phyloP scores from a whole-genome alignment of 2,888 invertebrate species.

The Minunthozetes semirufus region DNA sequence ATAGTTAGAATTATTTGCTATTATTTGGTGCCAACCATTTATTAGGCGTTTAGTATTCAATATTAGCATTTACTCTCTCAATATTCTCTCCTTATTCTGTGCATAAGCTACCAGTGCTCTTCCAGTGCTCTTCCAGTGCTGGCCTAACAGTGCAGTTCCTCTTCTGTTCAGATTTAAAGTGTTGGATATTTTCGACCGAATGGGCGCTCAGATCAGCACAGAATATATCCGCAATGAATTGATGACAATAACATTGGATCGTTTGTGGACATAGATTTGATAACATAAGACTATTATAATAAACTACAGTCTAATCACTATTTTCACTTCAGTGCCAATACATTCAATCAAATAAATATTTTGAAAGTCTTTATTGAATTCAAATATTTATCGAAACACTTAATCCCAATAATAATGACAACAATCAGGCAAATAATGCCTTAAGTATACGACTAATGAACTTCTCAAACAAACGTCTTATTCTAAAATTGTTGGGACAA shows the following conservation, averaged over 20 bases:
- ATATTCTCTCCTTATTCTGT: background rate
- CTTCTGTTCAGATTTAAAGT: constrained; percentile 6
- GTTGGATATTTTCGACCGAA: constrained; percentile 16
- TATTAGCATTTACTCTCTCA: background rate
- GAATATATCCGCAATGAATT: constrained; percentile 5
- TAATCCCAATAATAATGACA: background rate
- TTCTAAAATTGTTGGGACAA: background rate
- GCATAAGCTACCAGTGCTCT: background rate
- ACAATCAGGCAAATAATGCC: no score
- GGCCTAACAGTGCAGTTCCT: constrained; percentile 1
- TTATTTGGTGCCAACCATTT: constrained; percentile 20
- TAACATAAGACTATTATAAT: constrained; percentile 5
- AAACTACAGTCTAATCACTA: constrained; percentile 12
- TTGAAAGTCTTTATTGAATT: background rate
- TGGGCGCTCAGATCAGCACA: background rate
- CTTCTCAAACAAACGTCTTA: background rate
- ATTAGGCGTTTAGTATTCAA: constrained; percentile 25
- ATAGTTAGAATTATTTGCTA: constrained; percentile 7
- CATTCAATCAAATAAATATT: background rate
- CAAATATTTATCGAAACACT: background rate
- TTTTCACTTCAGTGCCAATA: constrained; percentile 5
- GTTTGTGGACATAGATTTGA: constrained; percentile 15
- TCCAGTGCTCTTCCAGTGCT: background rate
- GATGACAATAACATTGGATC: constrained; percentile 19
- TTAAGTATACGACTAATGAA: no score